These are phyloP conservation scores for Drosophila meridiana DNA, from an alignment of 2,888 invertebrate genomes.

Conservation along the genomic window DNA sequence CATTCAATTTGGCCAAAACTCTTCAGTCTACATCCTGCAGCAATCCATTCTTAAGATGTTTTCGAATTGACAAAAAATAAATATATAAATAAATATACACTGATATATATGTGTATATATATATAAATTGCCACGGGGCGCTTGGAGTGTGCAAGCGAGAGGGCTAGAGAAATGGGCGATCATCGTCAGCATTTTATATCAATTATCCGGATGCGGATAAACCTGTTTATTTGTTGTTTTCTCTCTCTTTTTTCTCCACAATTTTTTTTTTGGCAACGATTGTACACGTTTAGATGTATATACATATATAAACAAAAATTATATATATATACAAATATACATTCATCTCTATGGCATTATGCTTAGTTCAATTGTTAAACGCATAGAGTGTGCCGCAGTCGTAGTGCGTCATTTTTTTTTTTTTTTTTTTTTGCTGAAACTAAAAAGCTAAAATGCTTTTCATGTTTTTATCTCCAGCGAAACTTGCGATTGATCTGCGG, in stretches of 20 bases:
- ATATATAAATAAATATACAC: conserved; percentile 39
- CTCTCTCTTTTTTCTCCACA: conserved; percentile 7
- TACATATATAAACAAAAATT: neutral
- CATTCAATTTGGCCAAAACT: conserved; percentile 31
- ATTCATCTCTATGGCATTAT: conserved; percentile 33
- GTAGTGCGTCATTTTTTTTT: conserved; percentile 38
- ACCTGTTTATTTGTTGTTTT: conserved; percentile 62
- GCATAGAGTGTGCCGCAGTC: conserved; percentile 44
- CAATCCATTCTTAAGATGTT: conserved; percentile 36
- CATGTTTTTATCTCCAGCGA: conserved; percentile 41
- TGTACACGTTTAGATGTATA: conserved; percentile 13
- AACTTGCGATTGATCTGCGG: conserved; percentile 22
- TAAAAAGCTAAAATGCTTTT: conserved; percentile 51
- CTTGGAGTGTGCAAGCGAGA: conserved; percentile 41
- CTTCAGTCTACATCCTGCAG: conserved; percentile 51
- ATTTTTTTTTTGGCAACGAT: conserved; percentile 42
- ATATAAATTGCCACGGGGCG: conserved; percentile 43
- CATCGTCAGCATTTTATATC: conserved; percentile 31
- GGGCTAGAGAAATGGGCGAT: conserved; percentile 48
- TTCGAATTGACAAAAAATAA: conserved; percentile 11
- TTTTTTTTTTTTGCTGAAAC: neutral
- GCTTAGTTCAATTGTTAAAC: conserved; percentile 38
- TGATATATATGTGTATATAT: neutral
- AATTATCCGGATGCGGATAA: conserved; percentile 72
- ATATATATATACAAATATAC: neutral